Evolutionary conservation across 2,797 vertebrate species (phyloP).

Genomic region (Eidolon dupreanum): DNA sequence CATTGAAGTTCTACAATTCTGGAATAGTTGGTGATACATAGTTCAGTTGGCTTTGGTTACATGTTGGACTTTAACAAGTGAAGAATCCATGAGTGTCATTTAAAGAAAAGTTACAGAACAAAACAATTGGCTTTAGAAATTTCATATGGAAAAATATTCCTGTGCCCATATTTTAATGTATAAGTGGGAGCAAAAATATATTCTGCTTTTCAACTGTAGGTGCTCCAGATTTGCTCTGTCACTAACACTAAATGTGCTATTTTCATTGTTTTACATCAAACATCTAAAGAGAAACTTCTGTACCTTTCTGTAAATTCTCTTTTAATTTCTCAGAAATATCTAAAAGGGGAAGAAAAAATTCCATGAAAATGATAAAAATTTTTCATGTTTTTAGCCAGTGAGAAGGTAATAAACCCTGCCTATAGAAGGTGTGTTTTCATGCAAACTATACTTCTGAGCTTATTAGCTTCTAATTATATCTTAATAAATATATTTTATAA

Average conservation of each 20-base stretch:
- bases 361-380: conserved; percentile 78
- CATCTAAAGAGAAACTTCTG: conserved; percentile 81
- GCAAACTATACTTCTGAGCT: conserved; percentile 86
- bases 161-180: conserved; percentile 84
- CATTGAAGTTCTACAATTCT: conserved; percentile 82
- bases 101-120: conserved; percentile 84
- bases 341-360: conserved; percentile 51
- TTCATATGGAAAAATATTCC: conserved; percentile 70
- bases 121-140: conserved; percentile 86
- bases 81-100: conserved; percentile 82
- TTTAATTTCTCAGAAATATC: conserved; percentile 73
- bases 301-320: conserved; percentile 81
- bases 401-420: conserved; percentile 75
- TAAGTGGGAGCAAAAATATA: conserved; percentile 84
- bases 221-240: conserved; percentile 87
- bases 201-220: conserved; percentile 87
- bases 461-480: conserved; percentile 86
- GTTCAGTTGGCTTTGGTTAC: conserved; percentile 84
- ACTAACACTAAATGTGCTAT: conserved; percentile 86
- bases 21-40: conserved; percentile 82
- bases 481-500: conserved; percentile 89
- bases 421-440: conserved; percentile 84
- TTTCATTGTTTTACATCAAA: conserved; percentile 83
- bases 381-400: conserved; percentile 82
- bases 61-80: conserved; percentile 82